Percentiles rank a stretch among this genome's conserved stretches.
phyloP scores from a whole-genome alignment of 2,797 vertebrate genomes.

The Limnodromus scolopaceus region DNA sequence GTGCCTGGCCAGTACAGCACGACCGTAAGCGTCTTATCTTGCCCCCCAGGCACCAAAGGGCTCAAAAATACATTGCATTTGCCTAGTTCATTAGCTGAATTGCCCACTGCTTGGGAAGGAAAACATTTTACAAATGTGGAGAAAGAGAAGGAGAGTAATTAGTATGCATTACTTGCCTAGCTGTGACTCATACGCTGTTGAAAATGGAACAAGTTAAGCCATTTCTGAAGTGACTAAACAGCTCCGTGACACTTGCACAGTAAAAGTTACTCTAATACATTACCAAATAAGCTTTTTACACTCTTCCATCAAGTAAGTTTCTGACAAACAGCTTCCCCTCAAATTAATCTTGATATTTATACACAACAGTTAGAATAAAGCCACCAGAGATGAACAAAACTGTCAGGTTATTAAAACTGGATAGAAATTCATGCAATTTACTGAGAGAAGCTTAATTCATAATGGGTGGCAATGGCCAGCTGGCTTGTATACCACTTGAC shows the following conservation, averaged over 20 bases:
- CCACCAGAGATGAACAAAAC: not conserved
- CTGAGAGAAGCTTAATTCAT: not conserved
- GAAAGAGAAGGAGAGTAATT: constrained; percentile 8
- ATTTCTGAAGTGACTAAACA: constrained; percentile 24
- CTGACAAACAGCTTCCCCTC: not conserved
- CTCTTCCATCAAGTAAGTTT: not conserved
- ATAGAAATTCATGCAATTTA: not conserved
- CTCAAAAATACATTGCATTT: not conserved
- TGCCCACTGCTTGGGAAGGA: not conserved
- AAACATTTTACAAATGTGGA: not conserved
- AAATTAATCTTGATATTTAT: not conserved
- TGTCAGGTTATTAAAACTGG: not conserved
- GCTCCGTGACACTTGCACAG: not conserved
- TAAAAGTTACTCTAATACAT: not conserved
- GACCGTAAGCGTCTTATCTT: not conserved
- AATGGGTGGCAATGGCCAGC: not conserved
- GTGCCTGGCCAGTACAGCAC: not conserved
- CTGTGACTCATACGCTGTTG: not conserved
- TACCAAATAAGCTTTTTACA: not conserved
- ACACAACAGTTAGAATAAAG: not conserved
- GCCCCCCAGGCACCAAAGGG: not conserved
- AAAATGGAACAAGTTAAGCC: constrained; percentile 31
- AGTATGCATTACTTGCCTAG: constrained; percentile 38
- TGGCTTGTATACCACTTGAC: not conserved
- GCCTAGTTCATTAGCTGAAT: not conserved